Percentiles rank a stretch among this genome's conserved stretches.
phyloP scores from a whole-genome alignment of 35 echinoderm and acorn worm species.

The Apostichopus parvimensis region DNA sequence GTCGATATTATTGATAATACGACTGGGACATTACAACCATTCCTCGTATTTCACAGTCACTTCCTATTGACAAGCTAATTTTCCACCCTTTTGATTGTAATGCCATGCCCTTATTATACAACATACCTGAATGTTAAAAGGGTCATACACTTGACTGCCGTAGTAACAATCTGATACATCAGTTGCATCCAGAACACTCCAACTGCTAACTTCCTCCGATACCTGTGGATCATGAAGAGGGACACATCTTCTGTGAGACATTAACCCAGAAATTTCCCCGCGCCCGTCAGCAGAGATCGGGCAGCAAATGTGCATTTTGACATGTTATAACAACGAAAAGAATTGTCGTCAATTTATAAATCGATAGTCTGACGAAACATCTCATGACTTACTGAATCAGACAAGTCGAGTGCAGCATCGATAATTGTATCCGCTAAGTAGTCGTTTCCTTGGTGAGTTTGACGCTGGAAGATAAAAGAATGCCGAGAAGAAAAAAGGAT shows the following conservation, averaged over 20 bases:
- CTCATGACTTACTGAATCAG: slow-evolving; percentile 45
- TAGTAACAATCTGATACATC: neutral
- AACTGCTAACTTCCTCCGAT: neutral
- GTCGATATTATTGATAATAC: neutral
- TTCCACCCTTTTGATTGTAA: neutral
- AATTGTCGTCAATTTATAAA: slow-evolving; percentile 26
- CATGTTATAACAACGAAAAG: neutral
- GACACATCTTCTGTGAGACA: slow-evolving; percentile 1
- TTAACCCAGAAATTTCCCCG: slow-evolving; percentile 18
- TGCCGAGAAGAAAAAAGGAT: neutral
- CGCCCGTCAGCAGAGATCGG: neutral
- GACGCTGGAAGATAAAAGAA: slow-evolving; percentile 31
- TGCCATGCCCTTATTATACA: neutral
- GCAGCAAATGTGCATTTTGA: slow-evolving; percentile 27
- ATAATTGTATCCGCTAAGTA: slow-evolving; percentile 52
- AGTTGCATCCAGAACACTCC: slow-evolving; percentile 11
- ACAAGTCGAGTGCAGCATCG: neutral
- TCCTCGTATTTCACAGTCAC: neutral
- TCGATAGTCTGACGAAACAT: slow-evolving; percentile 22
- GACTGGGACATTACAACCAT: neutral
- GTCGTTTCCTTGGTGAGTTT: slow-evolving; percentile 55
- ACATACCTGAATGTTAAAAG: slow-evolving; percentile 38
- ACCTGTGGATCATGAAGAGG: slow-evolving; percentile 3
- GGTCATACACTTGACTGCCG: slow-evolving; percentile 27
- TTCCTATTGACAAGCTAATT: neutral